Base-by-base conservation (phyloP, 2,888 invertebrate genomes). In the Gortyna flavago region DNA sequence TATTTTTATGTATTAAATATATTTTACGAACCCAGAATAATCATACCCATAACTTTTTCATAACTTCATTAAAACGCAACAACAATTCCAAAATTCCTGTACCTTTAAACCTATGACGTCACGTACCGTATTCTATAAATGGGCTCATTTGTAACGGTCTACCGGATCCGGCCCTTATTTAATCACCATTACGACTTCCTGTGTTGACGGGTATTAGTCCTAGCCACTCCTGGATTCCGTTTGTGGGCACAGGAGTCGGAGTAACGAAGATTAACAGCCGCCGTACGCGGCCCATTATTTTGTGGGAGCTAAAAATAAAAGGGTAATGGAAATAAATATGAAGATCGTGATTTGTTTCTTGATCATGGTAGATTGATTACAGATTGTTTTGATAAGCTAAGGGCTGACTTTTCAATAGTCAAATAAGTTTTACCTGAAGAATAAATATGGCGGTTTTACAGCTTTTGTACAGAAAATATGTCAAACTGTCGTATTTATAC, bases 151-250 rank as follows among this genome's bases (percentile, higher is more conserved):
- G 83, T 87, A 79, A 54, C 44, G 66, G 73, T 79, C 80, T 75
- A 73, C 65, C 32, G 76, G 78, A 77, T 80, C 67, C 82, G 81
- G 84, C 87, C 90, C 87, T 89, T 91, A 91, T 92, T 92, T 90
- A 91, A 92, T 91, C 91, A 92, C 90, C 87, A 92, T 92, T 92
- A 91, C 87, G 83, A 85, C 86, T 85, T 83, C 80, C 84, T 81
- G 81, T 84, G 87, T 87, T 89, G 92, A 91, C 90, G 89, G 89
- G 87, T 89, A 90, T 91, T 92, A 89, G 87, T 85, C 80, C 81
- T 82, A 84, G 81, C 77, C 82, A 87, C 82, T 86, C 84, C 72
- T 82, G 84, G 85, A 86, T 84, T 85, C 80, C 85, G 77, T 78
- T 78, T 86, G 88, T 87, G 87, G 83, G 70, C 76, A 84, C 80